Conservation (phyloP, 1,140 invertebrate species). For the Stratiolaelaps scimitus region DNA sequence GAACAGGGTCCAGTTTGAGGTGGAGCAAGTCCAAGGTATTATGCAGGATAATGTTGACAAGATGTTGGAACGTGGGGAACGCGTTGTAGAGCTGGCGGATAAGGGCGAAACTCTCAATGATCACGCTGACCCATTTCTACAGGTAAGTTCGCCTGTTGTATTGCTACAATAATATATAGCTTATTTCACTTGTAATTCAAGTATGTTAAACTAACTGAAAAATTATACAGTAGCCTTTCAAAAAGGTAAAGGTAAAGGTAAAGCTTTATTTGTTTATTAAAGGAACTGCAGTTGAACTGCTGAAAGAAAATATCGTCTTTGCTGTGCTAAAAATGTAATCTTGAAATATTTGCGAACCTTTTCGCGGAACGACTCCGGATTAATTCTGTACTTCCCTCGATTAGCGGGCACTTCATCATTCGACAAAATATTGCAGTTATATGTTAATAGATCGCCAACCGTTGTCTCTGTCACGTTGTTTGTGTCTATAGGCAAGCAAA, state of each 20-base stretch:
- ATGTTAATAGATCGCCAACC: background rate
- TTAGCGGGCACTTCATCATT: background rate
- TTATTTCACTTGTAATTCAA: no score
- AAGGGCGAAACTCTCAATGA: constrained; percentile 15
- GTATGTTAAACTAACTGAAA: no score
- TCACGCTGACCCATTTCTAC: constrained; percentile 2
- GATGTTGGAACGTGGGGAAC: constrained; percentile 41
- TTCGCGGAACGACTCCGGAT: background rate
- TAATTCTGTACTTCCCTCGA: background rate
- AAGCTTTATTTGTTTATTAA: no score
- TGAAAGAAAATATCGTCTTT: no score
- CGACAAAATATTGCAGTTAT: background rate
- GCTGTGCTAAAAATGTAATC: background rate
- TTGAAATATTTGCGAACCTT: background rate
- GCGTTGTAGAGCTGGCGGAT: constrained; percentile 39
- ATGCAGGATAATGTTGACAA: constrained; percentile 42
- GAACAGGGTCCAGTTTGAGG: constrained; percentile 38
- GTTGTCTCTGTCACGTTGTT: background rate
- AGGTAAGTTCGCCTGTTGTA: background rate
- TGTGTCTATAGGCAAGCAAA: constrained; percentile 15
- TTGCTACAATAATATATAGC: no score
- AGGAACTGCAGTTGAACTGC: no score
- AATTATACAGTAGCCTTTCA: no score
- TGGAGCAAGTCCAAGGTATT: constrained; percentile 41
- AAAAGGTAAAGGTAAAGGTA: no score